Evolutionary conservation across 1,140 invertebrate species (phyloP), one percentile per base, ranked within the genome.

Genomic region (Euwallacea fornicatus): DNA sequence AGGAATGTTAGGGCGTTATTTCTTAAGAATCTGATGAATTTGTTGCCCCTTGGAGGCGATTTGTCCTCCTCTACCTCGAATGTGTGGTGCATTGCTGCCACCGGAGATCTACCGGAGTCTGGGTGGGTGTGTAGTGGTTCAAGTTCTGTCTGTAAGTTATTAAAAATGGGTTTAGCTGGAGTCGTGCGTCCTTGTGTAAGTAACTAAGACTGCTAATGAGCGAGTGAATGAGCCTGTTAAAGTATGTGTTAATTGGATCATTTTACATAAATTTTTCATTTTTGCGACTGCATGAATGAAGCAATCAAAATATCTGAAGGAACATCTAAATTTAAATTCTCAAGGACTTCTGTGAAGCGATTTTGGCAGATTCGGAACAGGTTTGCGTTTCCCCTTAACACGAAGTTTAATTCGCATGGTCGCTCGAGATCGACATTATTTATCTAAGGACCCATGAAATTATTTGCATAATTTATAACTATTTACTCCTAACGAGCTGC

Each of bases 1-100:
- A 90, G 77, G 47, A 91, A 78, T n/a, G 90, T 90, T 16, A 93
- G 77, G 0, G 89, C 81, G 77, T 91, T 91, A 7, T 66, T 54
- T 44, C 62, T 66, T 21, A 79, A 44, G 61, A 74, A 79, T 7
- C 59, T 41, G 1, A 56, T 3, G 47, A 64, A 74, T 70, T 75
- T 78, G 59, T 72, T 78, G 21, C 54, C 61, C 6, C 11, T 10
- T 43, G 71, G 66, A n/a, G 72, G 72, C 4, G 47, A 44, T 55
- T 62, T 58, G 33, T 73, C 58, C 53, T 75, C 74, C 16, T 58
- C 53, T 13, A 73, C 43, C n/a, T 75, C 74, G 53, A 75, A 75
- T 55, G 71, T 75, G 59, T 75, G 74, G 62, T 75, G 74, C 73
- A 74, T 74, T 13, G 54, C 54, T 9, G 16, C 11, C 54, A 56